Base-by-base conservation (phyloP, 2,113 vertebrate genomes). In the Clarias magur region DNA sequence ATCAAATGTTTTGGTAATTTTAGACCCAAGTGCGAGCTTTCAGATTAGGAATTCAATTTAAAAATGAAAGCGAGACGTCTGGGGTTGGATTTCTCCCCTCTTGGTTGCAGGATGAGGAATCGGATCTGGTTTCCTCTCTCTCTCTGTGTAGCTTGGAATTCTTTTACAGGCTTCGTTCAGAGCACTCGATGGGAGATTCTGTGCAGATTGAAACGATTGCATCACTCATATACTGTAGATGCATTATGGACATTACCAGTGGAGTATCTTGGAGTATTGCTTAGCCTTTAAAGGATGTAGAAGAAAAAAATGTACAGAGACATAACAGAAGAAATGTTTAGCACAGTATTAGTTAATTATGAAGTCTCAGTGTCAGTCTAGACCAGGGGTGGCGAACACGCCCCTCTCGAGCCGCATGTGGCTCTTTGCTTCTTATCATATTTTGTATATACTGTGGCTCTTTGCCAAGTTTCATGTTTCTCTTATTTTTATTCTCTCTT, bases 1-100 rank as follows among this genome's bases (percentile, higher is more conserved):
- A 87, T 85, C 16, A 34, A 59, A 63, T 89, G 83, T 92, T 87
- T 89, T 88, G 87, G 90, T 81, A 93, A 92, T 94, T 94, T 48
- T 91, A 83, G 86, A 90, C 38, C 92, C 90, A 94, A 89, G 81
- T 86, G 72, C 75, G 75, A 88, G 88, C 88, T 92, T 94, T 93
- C 80, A 91, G 67, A 59, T 72, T 2, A 80, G 75, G 63, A 57
- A 30, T 80, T 62, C 42, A 91, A 82, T 80, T 79, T 83, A 42
- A 79, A 81, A 83, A 34, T 60, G 53, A 85, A 88, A 88, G 82
- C 62, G 17, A 16, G 42, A 38, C 5, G 19, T 80, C 75, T 65
- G 48, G 60, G 42, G 19, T n/a, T 86, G 30, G 56, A 84, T 48
- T 38, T 53, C 23, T 76, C 8, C 83, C 76, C 16, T 38, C 83